Conservation (phyloP, 2,113 vertebrate genomes). For the Struthidea cinerea region DNA sequence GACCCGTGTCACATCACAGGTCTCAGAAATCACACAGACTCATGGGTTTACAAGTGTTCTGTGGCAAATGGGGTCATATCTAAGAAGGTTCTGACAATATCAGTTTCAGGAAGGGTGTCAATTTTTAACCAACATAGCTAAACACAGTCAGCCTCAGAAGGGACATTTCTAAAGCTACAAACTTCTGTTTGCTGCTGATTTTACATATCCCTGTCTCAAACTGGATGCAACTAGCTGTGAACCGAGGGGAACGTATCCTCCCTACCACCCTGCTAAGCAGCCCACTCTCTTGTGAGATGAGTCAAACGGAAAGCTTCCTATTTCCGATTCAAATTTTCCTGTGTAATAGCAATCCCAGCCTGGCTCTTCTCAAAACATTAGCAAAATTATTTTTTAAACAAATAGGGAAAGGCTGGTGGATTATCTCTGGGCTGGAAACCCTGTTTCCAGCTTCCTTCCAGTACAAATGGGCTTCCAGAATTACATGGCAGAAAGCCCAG, state of each 20-base stretch:
- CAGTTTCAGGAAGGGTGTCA: background rate
- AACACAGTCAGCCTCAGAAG: background rate
- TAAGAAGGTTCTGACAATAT: background rate
- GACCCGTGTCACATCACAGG: too few relatives aligned
- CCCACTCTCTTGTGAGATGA: background rate
- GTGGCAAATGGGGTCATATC: background rate
- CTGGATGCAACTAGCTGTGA: background rate
- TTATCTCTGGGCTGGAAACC: background rate
- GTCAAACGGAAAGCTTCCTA: background rate
- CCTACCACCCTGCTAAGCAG: background rate
- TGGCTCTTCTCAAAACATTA: background rate
- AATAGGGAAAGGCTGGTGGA: background rate
- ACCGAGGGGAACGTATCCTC: background rate
- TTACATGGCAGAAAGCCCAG: background rate
- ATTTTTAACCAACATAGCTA: background rate
- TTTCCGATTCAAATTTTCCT: background rate
- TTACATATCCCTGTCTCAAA: background rate
- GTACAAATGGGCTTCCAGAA: background rate
- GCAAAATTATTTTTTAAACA: background rate
- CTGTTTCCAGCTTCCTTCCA: background rate
- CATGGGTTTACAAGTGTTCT: fast-evolving
- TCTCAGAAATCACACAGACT: background rate
- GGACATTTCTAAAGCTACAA: background rate
- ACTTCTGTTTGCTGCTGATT: background rate
- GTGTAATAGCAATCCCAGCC: background rate